Evolutionary conservation across 2,888 invertebrate genomes (phyloP), one percentile per base, ranked within the genome.

Genomic region (Tachina lurida): DNA sequence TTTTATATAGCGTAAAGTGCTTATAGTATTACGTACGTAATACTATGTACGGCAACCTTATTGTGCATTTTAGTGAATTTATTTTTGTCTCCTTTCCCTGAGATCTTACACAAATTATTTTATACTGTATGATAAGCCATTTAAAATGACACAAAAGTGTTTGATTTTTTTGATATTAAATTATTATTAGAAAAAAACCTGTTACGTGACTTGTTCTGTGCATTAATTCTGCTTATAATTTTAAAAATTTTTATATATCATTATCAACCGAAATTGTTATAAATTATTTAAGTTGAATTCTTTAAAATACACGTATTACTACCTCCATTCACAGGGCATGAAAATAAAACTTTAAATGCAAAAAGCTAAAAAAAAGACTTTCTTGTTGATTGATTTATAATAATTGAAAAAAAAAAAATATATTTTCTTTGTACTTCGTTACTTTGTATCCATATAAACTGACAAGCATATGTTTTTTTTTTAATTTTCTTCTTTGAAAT

Each of bases 321-420:
- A 19, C 19, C 10, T 31, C 19, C 5, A 45, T 31, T 17, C 15
- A 13, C 58, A 71, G 58, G 12, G 9, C 17, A 75, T 43, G 10
- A 49, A 68, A 60, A 19, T 41, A 31, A 3, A 77, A 68, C 8
- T 47, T 43, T 19, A 75, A 65, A 68, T 65, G 39, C 19, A 45
- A 49, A 39, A 47, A 47, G 12, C 45, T 31, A 31, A 54, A 47
- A 63, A 39, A 58, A 65, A 73, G 31, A 74, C 71, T 74, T n/a
- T 76, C 15, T 75, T 65, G 41, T 75, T 86, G 79, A 86, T 83
- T 86, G 86, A 86, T 86, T 86, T 86, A 82, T 83, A 75, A 79
- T 79, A 83, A 86, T 86, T 80, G 79, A 67, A 79, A 76, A 82
- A 77, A 58, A 67, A 77, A 54, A n/a, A n/a, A n/a, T n/a, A 17